Evolutionary conservation across 1,140 invertebrate species (phyloP).

Genomic region (Neodiprion fabricii): DNA sequence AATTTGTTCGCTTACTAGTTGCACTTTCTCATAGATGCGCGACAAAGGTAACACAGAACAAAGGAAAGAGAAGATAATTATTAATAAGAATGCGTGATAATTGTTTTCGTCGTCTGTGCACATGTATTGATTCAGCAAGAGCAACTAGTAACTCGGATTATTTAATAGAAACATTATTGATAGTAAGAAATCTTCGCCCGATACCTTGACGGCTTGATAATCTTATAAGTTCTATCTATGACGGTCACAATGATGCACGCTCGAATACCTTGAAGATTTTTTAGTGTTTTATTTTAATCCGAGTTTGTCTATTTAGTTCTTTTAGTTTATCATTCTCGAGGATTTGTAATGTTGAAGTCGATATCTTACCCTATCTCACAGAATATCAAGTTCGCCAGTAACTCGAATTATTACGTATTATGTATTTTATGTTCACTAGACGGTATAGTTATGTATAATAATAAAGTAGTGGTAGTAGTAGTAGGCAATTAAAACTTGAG

Average conservation of each 20-base stretch:
- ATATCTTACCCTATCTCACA: conserved; percentile 1
- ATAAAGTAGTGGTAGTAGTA: background rate
- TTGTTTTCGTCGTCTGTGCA: too few species aligned
- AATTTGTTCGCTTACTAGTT: background rate
- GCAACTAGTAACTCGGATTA: background rate
- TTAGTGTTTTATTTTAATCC: background rate
- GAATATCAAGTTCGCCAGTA: conserved; percentile 1
- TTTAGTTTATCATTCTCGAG: background rate
- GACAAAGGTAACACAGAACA: background rate
- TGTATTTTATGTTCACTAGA: background rate
- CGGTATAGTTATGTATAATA: background rate
- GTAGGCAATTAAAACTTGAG: background rate
- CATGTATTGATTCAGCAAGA: too few species aligned
- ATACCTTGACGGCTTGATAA: too few species aligned
- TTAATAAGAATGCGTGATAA: background rate
- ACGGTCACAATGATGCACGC: background rate
- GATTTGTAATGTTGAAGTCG: background rate
- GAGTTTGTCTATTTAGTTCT: too few species aligned
- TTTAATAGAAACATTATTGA: background rate
- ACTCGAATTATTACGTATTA: background rate
- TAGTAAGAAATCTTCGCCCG: background rate
- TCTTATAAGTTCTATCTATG: too few species aligned
- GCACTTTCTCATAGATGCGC: too few species aligned
- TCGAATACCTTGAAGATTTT: background rate
- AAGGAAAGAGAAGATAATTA: background rate